Conservation (phyloP, 1,140 invertebrate genomes). For the Lysiphlebus fabarum region DNA sequence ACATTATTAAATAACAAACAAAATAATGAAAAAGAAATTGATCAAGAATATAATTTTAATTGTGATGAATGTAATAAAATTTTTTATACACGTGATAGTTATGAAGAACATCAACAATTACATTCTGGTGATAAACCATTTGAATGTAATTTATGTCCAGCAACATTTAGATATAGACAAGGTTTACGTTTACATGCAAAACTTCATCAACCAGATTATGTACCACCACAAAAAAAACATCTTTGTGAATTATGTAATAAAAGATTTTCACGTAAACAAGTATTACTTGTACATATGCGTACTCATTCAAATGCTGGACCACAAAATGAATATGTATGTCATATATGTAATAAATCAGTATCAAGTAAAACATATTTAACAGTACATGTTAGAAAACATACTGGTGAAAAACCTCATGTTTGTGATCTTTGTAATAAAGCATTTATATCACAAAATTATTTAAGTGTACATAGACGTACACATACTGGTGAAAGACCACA, state of each 20-base stretch:
- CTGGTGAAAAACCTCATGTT: conserved; percentile 55
- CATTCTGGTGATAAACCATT: conserved; percentile 47
- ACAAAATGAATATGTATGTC: conserved; percentile 61
- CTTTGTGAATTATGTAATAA: conserved; percentile 53
- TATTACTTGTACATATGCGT: conserved; percentile 52
- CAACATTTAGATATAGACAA: conserved; percentile 54
- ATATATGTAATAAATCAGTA: conserved; percentile 68
- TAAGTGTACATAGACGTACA: conserved; percentile 69
- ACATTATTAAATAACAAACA: conserved; percentile 37
- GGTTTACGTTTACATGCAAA: conserved; percentile 57
- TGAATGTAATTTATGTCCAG: conserved; percentile 54
- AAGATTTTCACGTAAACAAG: conserved; percentile 49
- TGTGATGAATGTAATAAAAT: conserved; percentile 70
- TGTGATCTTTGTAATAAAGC: conserved; percentile 63
- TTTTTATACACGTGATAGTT: conserved; percentile 46
- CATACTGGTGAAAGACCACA: conserved; percentile 70
- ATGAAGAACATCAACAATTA: conserved; percentile 47
- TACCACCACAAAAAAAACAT: conserved; percentile 53
- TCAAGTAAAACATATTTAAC: conserved; percentile 75
- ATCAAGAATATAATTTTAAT: conserved; percentile 47
- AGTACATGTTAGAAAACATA: conserved; percentile 79
- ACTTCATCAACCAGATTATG: conserved; percentile 53
- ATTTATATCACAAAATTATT: conserved; percentile 68
- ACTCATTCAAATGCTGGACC: conserved; percentile 44
- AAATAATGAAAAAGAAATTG: conserved; percentile 46